Evolutionary conservation across 2,113 vertebrate species (phyloP).

Genomic region (Lates calcarifer): DNA sequence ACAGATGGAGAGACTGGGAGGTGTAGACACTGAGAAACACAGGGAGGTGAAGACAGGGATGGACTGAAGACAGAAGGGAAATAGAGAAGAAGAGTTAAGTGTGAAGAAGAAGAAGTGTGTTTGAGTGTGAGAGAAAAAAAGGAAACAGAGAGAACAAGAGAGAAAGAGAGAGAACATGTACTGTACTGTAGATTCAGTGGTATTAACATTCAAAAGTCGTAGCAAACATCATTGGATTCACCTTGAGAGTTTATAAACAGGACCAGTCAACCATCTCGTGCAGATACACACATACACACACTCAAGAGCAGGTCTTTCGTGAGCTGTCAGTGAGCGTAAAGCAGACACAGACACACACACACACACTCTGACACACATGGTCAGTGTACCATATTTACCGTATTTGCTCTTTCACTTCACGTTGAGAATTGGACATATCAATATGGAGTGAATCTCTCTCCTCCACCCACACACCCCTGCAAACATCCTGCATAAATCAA

Average conservation of each 20-base stretch:
- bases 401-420: conserved; percentile 40
- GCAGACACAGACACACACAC: conserved; percentile 8
- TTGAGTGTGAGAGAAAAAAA: background rate
- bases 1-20: background rate
- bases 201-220: conserved; percentile 14
- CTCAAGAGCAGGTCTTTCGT: background rate
- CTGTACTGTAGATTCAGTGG: background rate
- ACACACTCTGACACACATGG: conserved; percentile 5
- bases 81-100: background rate
- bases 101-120: too few relatives aligned
- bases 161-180: background rate
- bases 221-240: background rate
- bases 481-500: conserved; percentile 7
- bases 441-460: conserved; percentile 29
- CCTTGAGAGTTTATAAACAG: conserved; percentile 10
- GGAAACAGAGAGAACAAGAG: background rate
- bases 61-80: background rate
- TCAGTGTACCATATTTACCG: conserved; percentile 12
- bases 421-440: conserved; percentile 19
- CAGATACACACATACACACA: conserved; percentile 5
- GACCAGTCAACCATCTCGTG: background rate
- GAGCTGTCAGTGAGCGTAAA: conserved; percentile 4
- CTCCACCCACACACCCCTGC: background rate
- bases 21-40: background rate
- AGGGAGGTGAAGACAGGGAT: conserved; percentile 9